A percentile compares a stretch with the other conserved stretches of the same genome.
Conservation (phyloP, 30 jellyfish, hydroid and myxozoan genomes). For the Aurelia aurita region DNA sequence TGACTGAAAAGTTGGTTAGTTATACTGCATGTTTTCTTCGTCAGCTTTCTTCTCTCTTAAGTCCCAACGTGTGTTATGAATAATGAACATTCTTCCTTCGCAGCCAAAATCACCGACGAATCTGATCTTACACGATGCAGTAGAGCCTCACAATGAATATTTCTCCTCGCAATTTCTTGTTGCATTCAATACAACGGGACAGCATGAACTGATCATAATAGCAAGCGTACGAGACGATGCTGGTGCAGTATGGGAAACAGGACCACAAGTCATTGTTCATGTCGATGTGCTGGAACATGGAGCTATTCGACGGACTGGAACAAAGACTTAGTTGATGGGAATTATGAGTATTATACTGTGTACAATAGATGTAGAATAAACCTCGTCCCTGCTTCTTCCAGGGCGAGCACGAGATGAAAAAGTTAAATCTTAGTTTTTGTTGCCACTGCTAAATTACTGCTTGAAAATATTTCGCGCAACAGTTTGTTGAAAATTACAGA, state of each 20-base stretch:
- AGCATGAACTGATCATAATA: slow-evolving; percentile 59
- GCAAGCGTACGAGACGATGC: slow-evolving; percentile 79
- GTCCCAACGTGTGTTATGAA: not conserved
- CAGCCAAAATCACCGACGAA: slow-evolving; percentile 70
- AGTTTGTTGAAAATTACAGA: too few species aligned
- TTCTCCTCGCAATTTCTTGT: slow-evolving; percentile 87
- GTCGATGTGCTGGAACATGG: slow-evolving; percentile 90
- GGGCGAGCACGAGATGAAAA: too few species aligned
- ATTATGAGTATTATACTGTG: too few species aligned
- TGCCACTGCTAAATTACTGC: too few species aligned
- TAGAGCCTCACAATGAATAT: slow-evolving; percentile 77
- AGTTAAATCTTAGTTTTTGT: too few species aligned
- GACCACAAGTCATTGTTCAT: slow-evolving; percentile 74
- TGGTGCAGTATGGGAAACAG: slow-evolving; percentile 85
- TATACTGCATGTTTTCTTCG: too few species aligned
- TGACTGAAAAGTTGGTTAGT: too few species aligned
- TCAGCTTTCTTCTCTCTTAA: not conserved
- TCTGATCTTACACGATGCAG: slow-evolving; percentile 71
- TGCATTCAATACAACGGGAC: slow-evolving; percentile 71
- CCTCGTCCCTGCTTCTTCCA: too few species aligned
- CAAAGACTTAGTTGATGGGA: slow-evolving; percentile 11
- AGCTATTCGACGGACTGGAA: slow-evolving; percentile 54
- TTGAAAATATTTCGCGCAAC: too few species aligned
- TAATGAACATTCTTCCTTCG: not conserved
- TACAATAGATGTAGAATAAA: too few species aligned